phyloP scores from a whole-genome alignment of 1,140 invertebrate species.

The Acromyrmex heyeri region DNA sequence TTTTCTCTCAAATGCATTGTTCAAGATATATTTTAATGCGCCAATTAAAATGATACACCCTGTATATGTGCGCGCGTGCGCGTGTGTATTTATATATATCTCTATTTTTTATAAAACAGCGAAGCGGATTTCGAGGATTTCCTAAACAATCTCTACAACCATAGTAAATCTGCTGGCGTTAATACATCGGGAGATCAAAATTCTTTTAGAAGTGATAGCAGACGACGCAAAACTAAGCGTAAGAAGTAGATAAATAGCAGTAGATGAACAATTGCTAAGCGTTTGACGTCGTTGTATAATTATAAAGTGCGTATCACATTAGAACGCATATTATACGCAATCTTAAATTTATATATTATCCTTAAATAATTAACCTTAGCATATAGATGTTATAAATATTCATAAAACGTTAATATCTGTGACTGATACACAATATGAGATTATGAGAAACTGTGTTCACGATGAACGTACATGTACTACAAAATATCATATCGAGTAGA shows the following conservation, averaged over 20 bases:
- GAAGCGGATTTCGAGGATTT: constrained; percentile 89
- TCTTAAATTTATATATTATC: constrained; percentile 70
- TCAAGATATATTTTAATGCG: too few species aligned
- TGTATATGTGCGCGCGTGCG: too few species aligned
- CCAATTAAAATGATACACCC: too few species aligned
- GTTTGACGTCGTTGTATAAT: constrained; percentile 71
- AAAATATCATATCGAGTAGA: constrained; percentile 34
- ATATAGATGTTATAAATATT: constrained; percentile 51
- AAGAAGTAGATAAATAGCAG: constrained; percentile 81
- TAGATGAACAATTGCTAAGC: constrained; percentile 50
- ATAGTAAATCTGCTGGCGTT: constrained; percentile 81
- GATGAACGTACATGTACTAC: background rate
- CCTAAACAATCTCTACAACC: constrained; percentile 88
- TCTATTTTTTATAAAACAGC: constrained; percentile 78
- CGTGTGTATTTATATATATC: background rate
- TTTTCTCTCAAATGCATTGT: too few species aligned
- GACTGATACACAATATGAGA: constrained; percentile 60
- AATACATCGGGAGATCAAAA: constrained; percentile 79
- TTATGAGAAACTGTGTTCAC: constrained; percentile 56
- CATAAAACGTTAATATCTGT: constrained; percentile 44
- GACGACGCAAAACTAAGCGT: constrained; percentile 85
- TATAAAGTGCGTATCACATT: constrained; percentile 59
- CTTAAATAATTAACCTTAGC: constrained; percentile 44
- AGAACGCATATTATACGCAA: constrained; percentile 67
- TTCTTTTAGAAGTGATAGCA: constrained; percentile 81